These are phyloP conservation scores for Armadillidium nasatum DNA, from an alignment of 1,140 invertebrate genomes.

Conservation along the genomic window DNA sequence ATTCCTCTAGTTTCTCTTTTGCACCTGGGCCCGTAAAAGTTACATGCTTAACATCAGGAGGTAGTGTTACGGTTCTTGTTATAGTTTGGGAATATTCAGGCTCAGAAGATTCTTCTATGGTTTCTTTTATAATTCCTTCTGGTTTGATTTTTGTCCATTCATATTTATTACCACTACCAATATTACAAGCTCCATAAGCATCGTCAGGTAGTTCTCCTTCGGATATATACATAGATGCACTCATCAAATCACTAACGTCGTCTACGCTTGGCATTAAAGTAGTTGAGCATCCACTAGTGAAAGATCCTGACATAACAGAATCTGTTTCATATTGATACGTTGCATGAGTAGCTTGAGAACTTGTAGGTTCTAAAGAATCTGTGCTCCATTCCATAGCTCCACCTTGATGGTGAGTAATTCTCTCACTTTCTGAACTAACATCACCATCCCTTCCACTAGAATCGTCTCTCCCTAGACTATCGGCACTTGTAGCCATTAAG, in stretches of 20 bases:
- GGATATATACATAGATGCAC: constrained; percentile 42
- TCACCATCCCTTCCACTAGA: constrained; percentile 51
- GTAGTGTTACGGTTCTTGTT: constrained; percentile 52
- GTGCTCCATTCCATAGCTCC: constrained; percentile 61
- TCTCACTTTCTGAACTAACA: constrained; percentile 46
- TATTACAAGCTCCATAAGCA: not conserved
- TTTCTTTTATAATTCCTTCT: constrained; percentile 31
- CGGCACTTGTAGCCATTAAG: constrained; percentile 40
- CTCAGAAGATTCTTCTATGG: constrained; percentile 25
- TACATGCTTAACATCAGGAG: constrained; percentile 54
- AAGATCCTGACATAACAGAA: constrained; percentile 72
- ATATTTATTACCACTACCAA: not conserved
- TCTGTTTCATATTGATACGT: constrained; percentile 78
- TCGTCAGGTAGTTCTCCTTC: constrained; percentile 32
- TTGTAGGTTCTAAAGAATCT: constrained; percentile 52
- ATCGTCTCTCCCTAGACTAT: constrained; percentile 51
- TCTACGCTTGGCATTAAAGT: constrained; percentile 68
- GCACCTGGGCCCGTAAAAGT: constrained; percentile 57
- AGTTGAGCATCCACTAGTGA: constrained; percentile 69
- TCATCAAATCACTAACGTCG: constrained; percentile 40
- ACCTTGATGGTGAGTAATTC: constrained; percentile 48
- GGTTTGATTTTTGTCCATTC: not conserved
- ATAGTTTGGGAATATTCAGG: constrained; percentile 37
- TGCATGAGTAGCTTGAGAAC: constrained; percentile 70
- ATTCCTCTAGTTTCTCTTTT: constrained; percentile 53